Conservation (phyloP, 2,888 invertebrate genomes). For the Torymus auratus region DNA sequence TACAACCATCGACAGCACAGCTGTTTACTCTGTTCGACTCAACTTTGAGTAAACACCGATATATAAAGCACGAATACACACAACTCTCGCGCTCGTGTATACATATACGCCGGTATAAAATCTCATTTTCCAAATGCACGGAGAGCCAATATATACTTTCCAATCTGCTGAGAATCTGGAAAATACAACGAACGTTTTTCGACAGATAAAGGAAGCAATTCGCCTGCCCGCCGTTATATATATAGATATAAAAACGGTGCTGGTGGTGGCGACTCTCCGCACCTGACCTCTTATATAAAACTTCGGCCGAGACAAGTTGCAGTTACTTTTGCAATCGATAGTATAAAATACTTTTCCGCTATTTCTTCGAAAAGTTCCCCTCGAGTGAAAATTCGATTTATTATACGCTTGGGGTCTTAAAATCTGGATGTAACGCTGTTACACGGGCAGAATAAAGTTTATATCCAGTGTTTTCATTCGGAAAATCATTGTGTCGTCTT, state of each 20-base stretch:
- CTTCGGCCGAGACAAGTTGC: constrained; percentile 3
- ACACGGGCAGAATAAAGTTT: too few species aligned
- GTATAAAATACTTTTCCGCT: constrained; percentile 6
- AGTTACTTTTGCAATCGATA: constrained; percentile 10
- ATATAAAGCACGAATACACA: constrained; percentile 33
- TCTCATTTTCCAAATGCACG: constrained; percentile 58
- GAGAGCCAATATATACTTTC: constrained; percentile 32
- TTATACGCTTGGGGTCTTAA: too few species aligned
- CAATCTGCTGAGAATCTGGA: constrained; percentile 47
- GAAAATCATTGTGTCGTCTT: too few species aligned
- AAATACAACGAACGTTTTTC: constrained; percentile 43
- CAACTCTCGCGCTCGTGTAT: not conserved
- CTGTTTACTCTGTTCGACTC: constrained; percentile 37
- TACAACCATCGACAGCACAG: constrained; percentile 29
- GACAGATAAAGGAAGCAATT: constrained; percentile 51
- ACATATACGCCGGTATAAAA: constrained; percentile 38
- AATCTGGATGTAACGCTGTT: too few species aligned
- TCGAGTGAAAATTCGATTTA: too few species aligned
- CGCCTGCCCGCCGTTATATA: not conserved
- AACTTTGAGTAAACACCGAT: constrained; percentile 49
- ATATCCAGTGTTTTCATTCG: too few species aligned
- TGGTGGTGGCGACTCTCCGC: too few species aligned
- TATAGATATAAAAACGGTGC: not conserved
- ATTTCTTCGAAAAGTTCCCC: not conserved
- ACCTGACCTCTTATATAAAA: constrained; percentile 2